Conservation (phyloP, 2,797 vertebrate genomes). For the Trachurus trachurus region DNA sequence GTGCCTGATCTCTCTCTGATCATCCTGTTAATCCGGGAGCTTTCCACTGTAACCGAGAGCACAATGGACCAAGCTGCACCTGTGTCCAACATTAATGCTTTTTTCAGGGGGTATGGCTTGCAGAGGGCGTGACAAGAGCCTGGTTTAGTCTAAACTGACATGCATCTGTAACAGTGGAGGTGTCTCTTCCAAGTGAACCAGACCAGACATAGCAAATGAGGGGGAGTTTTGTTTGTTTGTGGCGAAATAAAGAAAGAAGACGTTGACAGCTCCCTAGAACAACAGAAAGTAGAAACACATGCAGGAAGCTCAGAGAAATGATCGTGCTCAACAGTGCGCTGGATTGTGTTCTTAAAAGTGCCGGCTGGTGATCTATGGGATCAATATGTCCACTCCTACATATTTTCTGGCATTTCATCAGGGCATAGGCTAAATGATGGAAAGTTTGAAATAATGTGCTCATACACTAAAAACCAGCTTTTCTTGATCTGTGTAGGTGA, state of each 20-base stretch:
- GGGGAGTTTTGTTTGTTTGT: constrained; percentile 7
- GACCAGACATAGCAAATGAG: constrained; percentile 8
- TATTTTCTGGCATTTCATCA: constrained; percentile 6
- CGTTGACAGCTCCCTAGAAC: not conserved
- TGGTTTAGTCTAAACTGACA: constrained; percentile 18
- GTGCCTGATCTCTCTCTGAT: constrained; percentile 42
- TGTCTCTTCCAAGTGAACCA: not conserved
- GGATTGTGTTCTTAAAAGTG: constrained; percentile 12
- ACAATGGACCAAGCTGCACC: constrained; percentile 18
- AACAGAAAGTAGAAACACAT: constrained; percentile 5
- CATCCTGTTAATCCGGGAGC: constrained; percentile 45
- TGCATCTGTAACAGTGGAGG: constrained; percentile 13
- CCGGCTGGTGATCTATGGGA: constrained; percentile 10
- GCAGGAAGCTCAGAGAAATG: constrained; percentile 1
- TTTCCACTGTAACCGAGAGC: constrained; percentile 19
- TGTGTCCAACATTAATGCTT: constrained; percentile 14
- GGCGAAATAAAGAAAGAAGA: constrained; percentile 12
- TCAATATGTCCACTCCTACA: constrained; percentile 21
- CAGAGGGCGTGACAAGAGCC: constrained; percentile 24
- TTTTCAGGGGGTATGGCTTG: constrained; percentile 4
- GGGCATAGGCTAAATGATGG: constrained; percentile 4
- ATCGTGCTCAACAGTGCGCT: constrained; percentile 10
- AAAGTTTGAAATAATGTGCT: not conserved
- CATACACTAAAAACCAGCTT: not conserved
- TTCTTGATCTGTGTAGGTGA: not conserved